Evolutionary conservation across 2,797 vertebrate species (phyloP), one percentile per base, ranked within the genome.

Genomic region (Serranus cabrilla): DNA sequence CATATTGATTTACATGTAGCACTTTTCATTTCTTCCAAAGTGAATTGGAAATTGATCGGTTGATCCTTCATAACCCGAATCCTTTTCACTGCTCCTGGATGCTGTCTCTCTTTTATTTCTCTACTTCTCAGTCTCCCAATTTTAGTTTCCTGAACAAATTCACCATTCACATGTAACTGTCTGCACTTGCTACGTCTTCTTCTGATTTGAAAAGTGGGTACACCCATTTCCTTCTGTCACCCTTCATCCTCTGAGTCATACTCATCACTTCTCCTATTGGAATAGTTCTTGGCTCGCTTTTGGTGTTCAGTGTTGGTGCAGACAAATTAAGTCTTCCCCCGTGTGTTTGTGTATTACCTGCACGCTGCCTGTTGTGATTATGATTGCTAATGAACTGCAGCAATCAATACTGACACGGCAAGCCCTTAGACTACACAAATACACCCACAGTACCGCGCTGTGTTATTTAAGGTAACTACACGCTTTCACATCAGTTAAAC

Each of bases 331-430:
- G 46, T 43, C 5, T 55, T 34, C 18, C 13, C 21, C 9, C 51
- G 40, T 51, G 39, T 63, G 3, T 7, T 34, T 67, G 34, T 25
- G 9, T 52, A 40, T 52, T 65, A 37, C 11, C 10, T 59, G 17
- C 20, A 9, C 6, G 7, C 39, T 52, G 31, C 13, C 40, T 10
- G 45, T 31, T 21, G 50, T 61, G 25, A 45, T 61, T 49, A 50
- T 50, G n/a, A 43, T 43, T 9, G n/a, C 11, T 74, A 59, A 66
- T 67, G 56, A 60, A 46, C 47, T 46, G 25, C 23, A 58, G 20
- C 45, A 58, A 65, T 56, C 43, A 49, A 49, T 73, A 47, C 37
- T 37, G 17, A 65, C 21, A 31, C 2, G 1, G 10, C 18, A 39
- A 49, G 49, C 17, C 18, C 17, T 42, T 12, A 34, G 37, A 49